Conservation (phyloP, 1,140 invertebrate genomes). For the Anthonomus grandis region DNA sequence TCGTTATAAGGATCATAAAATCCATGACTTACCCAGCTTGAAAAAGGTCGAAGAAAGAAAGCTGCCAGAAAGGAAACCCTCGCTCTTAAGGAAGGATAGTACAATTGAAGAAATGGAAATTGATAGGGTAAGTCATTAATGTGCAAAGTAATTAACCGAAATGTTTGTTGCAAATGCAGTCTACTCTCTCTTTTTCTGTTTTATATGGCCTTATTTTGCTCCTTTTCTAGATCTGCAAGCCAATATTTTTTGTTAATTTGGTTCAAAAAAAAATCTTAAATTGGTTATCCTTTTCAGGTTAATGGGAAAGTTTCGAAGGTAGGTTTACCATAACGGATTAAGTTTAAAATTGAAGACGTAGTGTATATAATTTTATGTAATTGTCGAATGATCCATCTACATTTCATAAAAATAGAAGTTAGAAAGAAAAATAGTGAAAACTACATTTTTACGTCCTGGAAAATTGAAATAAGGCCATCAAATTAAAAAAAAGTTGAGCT, state of each 20-base stretch:
- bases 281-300: background rate
- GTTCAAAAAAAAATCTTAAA: background rate
- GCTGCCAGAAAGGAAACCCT: constrained; percentile 29
- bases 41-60: constrained; percentile 41
- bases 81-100: constrained; percentile 20
- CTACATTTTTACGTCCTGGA: too few relatives aligned
- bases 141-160: background rate
- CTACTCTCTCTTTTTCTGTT: background rate
- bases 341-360: too few relatives aligned
- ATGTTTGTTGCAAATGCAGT: too few relatives aligned
- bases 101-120: constrained; percentile 30
- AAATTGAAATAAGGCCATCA: too few relatives aligned
- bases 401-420: too few relatives aligned
- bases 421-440: too few relatives aligned
- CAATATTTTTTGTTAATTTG: background rate
- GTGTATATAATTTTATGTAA: too few relatives aligned
- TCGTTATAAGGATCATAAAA: constrained; percentile 33
- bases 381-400: too few relatives aligned
- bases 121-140: constrained; percentile 30
- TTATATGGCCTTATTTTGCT: too few relatives aligned
- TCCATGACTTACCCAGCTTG: constrained; percentile 37
- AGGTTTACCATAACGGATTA: constrained; percentile 1
- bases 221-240: constrained; percentile 3
- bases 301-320: background rate
- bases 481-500: too few relatives aligned